These are phyloP conservation scores for Heterocephalus glaber DNA, from an alignment of 2,113 vertebrate genomes.

Conservation along the genomic window DNA sequence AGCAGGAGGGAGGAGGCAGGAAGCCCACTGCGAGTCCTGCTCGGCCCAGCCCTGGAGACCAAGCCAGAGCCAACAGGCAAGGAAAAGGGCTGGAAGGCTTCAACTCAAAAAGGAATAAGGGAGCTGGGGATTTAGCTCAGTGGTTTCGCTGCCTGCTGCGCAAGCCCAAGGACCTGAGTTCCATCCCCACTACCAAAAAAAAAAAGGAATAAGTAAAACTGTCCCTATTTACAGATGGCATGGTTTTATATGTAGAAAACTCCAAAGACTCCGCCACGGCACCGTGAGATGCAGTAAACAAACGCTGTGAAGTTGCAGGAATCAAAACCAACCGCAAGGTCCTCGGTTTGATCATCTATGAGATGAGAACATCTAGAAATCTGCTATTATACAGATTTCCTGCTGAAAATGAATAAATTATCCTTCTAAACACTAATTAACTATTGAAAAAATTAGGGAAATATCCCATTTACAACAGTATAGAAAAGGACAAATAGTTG, in stretches of 20 bases:
- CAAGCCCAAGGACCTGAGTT: too few species aligned
- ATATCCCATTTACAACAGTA: background rate
- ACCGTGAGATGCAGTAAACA: background rate
- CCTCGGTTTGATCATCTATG: background rate
- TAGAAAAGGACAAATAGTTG: background rate
- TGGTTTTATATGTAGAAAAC: background rate
- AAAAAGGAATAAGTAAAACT: too few species aligned
- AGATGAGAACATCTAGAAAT: background rate
- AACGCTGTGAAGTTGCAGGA: background rate
- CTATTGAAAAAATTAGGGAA: background rate
- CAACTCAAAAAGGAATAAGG: background rate
- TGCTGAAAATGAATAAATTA: background rate
- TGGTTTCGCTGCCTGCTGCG: too few species aligned
- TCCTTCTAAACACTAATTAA: background rate
- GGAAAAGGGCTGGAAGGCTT: too few species aligned
- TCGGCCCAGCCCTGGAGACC: background rate
- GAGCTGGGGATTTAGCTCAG: too few species aligned
- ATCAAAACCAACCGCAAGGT: background rate
- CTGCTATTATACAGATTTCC: background rate
- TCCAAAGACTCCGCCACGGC: background rate
- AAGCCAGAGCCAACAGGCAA: background rate
- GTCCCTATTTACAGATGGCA: background rate
- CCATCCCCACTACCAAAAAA: too few species aligned
- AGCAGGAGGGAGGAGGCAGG: background rate
- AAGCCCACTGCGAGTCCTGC: too few species aligned